Conservation (phyloP, 2,797 vertebrate genomes). For the Scomberomorus guttatus region DNA sequence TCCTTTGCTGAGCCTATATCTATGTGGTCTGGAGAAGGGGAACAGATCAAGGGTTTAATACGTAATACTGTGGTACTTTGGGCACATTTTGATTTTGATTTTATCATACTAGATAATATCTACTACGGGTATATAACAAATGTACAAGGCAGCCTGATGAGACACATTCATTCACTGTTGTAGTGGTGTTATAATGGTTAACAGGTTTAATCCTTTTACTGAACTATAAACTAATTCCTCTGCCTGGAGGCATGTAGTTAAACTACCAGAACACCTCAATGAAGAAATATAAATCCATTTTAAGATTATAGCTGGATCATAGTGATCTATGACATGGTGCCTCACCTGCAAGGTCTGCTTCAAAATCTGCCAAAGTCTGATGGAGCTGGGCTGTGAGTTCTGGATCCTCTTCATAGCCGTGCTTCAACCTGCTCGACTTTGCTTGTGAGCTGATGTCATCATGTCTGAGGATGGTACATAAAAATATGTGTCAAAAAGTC, state of each 20-base stretch:
- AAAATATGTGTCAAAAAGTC: conserved; percentile 24
- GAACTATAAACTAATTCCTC: neutral
- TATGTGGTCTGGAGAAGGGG: conserved; percentile 75
- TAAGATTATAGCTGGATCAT: neutral
- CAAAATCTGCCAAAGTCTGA: conserved; percentile 85
- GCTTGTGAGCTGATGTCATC: conserved; percentile 53
- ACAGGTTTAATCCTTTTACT: conserved; percentile 1
- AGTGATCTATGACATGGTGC: neutral
- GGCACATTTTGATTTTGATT: neutral
- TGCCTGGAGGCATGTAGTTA: neutral
- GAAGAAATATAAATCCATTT: conserved; percentile 1
- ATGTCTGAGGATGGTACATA: conserved; percentile 59
- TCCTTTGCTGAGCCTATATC: conserved; percentile 58
- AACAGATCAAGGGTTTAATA: conserved; percentile 4
- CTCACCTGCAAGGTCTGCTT: conserved; percentile 87
- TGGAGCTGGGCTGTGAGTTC: conserved; percentile 81
- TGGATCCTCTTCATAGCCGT: conserved; percentile 74
- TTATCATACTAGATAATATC: neutral
- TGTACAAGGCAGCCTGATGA: neutral
- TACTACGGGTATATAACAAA: neutral
- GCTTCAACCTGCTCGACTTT: conserved; percentile 58
- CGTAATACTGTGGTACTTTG: neutral
- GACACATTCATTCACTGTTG: neutral
- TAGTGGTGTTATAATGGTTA: neutral
- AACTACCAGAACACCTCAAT: neutral